A percentile compares a stretch with the other conserved stretches of the same genome.
Conservation (phyloP, 2,113 vertebrate species). For the Meriones unguiculatus region DNA sequence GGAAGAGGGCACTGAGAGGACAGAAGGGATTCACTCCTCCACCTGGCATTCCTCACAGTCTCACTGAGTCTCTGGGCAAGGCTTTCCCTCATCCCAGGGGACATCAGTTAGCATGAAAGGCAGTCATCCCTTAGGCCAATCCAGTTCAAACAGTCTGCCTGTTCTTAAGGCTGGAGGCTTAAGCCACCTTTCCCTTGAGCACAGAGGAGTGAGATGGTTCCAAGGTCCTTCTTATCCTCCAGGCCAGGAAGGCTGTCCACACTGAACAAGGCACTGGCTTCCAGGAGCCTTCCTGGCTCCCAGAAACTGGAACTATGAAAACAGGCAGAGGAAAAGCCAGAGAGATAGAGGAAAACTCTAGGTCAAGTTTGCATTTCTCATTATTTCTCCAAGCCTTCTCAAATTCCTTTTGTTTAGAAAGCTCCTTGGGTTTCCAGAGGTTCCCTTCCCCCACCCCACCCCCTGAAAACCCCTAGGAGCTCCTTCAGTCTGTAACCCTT, state of each 20-base stretch:
- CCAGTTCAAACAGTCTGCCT: background rate
- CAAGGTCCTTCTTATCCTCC: background rate
- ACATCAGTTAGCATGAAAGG: background rate
- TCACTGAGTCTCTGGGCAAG: background rate
- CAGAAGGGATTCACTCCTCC: background rate
- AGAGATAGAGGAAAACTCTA: constrained; percentile 63
- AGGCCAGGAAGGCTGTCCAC: background rate
- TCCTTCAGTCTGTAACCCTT: constrained; percentile 81
- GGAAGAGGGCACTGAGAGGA: background rate
- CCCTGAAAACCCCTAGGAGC: constrained; percentile 75
- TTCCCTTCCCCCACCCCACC: constrained; percentile 71
- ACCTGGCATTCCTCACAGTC: background rate
- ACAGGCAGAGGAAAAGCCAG: constrained; percentile 44
- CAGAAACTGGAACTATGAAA: constrained; percentile 49
- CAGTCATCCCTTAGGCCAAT: background rate
- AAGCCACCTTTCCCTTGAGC: background rate
- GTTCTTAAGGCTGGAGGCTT: background rate
- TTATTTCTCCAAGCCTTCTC: constrained; percentile 82
- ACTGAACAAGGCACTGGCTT: background rate
- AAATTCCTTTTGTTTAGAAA: constrained; percentile 84
- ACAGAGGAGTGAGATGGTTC: background rate
- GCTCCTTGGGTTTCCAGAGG: constrained; percentile 76
- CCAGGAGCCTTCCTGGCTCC: background rate
- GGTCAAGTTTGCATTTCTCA: constrained; percentile 84
- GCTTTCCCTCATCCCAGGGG: too few species aligned